Evolutionary conservation across 2,113 vertebrate genomes (phyloP).

Genomic region (Microcebus ravelobensis): DNA sequence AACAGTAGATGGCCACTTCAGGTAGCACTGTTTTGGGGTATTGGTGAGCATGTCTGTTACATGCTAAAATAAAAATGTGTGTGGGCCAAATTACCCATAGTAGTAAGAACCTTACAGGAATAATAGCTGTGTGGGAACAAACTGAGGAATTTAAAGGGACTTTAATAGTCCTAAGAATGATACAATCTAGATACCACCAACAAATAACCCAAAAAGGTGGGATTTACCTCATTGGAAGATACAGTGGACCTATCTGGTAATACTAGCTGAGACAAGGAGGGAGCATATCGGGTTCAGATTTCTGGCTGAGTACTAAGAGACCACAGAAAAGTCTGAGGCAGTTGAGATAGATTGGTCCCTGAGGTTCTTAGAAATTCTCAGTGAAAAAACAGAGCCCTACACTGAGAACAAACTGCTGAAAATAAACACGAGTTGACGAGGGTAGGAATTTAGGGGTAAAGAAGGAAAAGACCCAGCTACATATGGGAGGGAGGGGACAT

Average conservation of each 20-base stretch:
- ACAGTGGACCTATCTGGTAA: not conserved
- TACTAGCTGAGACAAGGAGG: not conserved
- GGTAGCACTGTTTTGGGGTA: not conserved
- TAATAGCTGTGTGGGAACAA: not conserved
- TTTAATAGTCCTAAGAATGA: not conserved
- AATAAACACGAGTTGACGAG: not conserved
- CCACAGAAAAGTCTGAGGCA: not conserved
- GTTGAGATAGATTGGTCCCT: not conserved
- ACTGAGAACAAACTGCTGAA: not conserved
- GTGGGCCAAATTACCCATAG: not conserved
- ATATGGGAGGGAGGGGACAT: not conserved
- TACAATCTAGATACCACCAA: not conserved
- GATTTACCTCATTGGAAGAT: not conserved
- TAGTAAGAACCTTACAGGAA: not conserved
- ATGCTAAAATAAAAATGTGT: not conserved
- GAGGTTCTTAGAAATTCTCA: not conserved
- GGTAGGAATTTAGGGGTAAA: not conserved
- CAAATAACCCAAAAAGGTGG: not conserved
- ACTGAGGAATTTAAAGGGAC: not conserved
- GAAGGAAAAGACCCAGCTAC: not conserved
- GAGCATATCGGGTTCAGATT: not conserved
- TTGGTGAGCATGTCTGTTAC: not conserved
- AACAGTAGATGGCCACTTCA: not conserved
- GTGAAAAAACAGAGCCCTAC: not conserved
- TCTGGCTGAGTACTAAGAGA: not conserved